A percentile compares a stretch with the other conserved stretches of the same genome.
phyloP scores from a whole-genome alignment of 1,140 invertebrate genomes.

The Solenopsis invicta region DNA sequence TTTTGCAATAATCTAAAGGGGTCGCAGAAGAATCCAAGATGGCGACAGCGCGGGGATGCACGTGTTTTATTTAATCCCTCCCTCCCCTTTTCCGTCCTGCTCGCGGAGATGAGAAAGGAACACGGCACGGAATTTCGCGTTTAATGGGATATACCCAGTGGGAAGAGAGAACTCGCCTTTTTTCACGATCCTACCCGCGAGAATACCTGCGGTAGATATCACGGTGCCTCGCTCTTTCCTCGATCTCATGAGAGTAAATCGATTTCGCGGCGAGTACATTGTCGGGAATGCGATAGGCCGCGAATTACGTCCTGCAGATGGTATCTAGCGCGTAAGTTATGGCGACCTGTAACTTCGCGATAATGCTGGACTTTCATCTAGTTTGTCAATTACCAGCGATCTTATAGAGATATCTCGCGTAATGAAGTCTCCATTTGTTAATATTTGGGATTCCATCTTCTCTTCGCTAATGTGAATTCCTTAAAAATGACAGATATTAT shows the following conservation, averaged over 20 bases:
- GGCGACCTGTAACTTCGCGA: slow-evolving; percentile 31
- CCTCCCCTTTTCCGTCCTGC: slow-evolving; percentile 57
- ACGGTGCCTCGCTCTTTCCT: slow-evolving; percentile 46
- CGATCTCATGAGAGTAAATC: slow-evolving; percentile 62
- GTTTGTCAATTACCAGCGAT: slow-evolving; percentile 30
- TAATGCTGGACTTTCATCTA: slow-evolving; percentile 25
- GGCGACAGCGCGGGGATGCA: slow-evolving; percentile 78
- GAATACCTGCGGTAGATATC: slow-evolving; percentile 74
- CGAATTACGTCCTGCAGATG: slow-evolving; percentile 58
- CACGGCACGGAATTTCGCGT: slow-evolving; percentile 86
- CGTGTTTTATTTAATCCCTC: slow-evolving; percentile 80
- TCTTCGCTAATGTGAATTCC: slow-evolving; percentile 12
- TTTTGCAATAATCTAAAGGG: slow-evolving; percentile 86
- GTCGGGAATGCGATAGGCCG: slow-evolving; percentile 49
- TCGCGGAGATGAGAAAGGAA: slow-evolving; percentile 78
- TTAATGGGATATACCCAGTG: slow-evolving; percentile 84
- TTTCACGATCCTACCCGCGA: slow-evolving; percentile 64
- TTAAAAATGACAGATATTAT: neutral
- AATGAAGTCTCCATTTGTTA: neutral
- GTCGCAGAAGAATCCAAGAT: slow-evolving; percentile 86
- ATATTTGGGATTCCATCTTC: neutral
- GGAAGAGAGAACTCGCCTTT: slow-evolving; percentile 75
- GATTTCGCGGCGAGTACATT: slow-evolving; percentile 53
- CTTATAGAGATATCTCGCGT: neutral
- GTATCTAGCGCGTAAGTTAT: slow-evolving; percentile 51